A percentile compares a stretch with the other conserved stretches of the same genome.
These are phyloP conservation scores for Macaria liturata DNA, from an alignment of 2,888 invertebrate species.

Conservation along the genomic window DNA sequence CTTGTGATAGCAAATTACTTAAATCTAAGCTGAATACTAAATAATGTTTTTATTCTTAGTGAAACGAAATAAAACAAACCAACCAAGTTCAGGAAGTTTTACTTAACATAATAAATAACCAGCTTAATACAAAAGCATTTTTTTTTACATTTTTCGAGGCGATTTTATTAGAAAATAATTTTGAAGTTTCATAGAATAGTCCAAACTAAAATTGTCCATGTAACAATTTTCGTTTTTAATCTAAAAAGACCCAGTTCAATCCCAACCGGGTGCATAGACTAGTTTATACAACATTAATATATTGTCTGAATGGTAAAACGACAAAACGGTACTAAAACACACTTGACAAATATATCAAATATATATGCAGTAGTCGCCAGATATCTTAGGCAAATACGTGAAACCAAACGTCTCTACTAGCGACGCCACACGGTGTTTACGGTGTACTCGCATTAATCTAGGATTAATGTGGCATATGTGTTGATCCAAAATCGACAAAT, in stretches of 20 bases:
- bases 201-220: conserved; percentile 8
- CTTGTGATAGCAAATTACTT: too few relatives aligned
- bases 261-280: conserved; percentile 14
- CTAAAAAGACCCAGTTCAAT: conserved; percentile 11
- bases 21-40: too few relatives aligned
- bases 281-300: conserved; percentile 12
- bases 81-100: conserved; percentile 67
- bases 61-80: conserved; percentile 51
- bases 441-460: too few relatives aligned
- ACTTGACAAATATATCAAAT: too few relatives aligned
- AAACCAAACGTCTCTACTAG: too few relatives aligned
- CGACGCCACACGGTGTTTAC: too few relatives aligned
- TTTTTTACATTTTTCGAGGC: conserved; percentile 53
- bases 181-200: conserved; percentile 22
- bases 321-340: too few relatives aligned
- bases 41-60: too few relatives aligned
- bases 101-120: conserved; percentile 80
- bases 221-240: conserved; percentile 11
- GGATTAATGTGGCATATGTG: too few relatives aligned
- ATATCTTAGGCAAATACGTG: too few relatives aligned
- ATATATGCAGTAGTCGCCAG: too few relatives aligned
- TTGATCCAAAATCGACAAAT: too few relatives aligned
- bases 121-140: conserved; percentile 76
- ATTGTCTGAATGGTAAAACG: conserved; percentile 6
- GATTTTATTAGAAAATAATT: conserved; percentile 31